These are phyloP conservation scores for Crotophaga sulcirostris DNA, from an alignment of 2,113 vertebrate species.

Conservation along the genomic window DNA sequence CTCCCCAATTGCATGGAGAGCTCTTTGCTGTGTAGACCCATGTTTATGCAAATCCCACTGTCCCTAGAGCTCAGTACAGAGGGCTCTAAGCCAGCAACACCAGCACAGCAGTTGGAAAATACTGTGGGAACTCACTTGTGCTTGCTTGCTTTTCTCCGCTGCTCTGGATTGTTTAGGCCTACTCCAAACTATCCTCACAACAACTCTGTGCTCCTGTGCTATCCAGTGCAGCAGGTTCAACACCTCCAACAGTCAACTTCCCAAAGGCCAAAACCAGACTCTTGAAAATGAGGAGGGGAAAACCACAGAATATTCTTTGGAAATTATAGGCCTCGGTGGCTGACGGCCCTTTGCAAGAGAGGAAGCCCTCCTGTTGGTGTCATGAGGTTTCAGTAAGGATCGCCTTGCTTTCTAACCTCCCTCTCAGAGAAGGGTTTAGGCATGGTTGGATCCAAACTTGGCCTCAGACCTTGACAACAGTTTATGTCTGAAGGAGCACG, in stretches of 20 bases:
- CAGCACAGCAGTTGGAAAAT: background rate
- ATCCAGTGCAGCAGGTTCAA: accelerated
- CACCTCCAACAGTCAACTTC: background rate
- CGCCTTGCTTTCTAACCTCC: no score
- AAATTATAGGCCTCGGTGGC: accelerated
- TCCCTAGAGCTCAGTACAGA: background rate
- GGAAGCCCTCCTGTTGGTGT: background rate
- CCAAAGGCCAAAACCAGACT: background rate
- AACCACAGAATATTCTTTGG: background rate
- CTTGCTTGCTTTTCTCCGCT: background rate
- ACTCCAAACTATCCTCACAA: background rate
- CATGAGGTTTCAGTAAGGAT: no score
- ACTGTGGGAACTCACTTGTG: background rate
- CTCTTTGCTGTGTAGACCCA: background rate
- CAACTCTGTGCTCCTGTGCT: background rate
- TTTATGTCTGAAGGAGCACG: no score
- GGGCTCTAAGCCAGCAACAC: background rate
- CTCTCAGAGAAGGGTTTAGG: no score
- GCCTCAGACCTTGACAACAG: no score
- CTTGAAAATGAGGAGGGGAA: background rate
- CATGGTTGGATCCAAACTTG: no score
- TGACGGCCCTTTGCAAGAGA: background rate
- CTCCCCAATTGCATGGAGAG: background rate
- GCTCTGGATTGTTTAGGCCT: background rate
- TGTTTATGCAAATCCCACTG: background rate